Base-by-base conservation (phyloP, 2,888 invertebrate species). In the Drosophila percnosoma region DNA sequence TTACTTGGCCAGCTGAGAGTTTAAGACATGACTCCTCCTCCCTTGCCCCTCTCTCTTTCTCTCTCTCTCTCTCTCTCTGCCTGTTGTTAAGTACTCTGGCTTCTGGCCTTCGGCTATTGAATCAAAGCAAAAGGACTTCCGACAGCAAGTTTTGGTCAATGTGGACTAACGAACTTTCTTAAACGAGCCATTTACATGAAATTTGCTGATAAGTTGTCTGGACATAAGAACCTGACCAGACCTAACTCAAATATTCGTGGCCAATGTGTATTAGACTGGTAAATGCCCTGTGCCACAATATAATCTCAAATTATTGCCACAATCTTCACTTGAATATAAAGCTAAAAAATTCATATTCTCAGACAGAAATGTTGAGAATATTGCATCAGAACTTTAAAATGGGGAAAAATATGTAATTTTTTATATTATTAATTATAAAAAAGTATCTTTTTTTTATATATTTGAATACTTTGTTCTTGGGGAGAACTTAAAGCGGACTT, bases 81-180 rank as follows among this genome's bases (percentile, higher is more conserved):
- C 73, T 65, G 60, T 31, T 49, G 45, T 45, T 45, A 57, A 49
- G 55, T 55, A 42, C 57, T 64, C 38, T 57, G 57, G 65, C 75
- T 75, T 63, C 38, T 57, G 57, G 63, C 82, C 79, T 61, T 61
- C 67, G 75, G 75, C 78, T 68, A 87, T 84, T 82, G 80, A 89
- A 21, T 87, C 74, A 78, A 72, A 78, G 71, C 76, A 8, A 24
- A 45, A 4, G 62, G 72, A 84, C 80, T 80, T 86, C 78, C 80
- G 82, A 75, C 71, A 74, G 75, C 85, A 89, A 82, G 7, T 24
- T 89, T 89, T 86, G 78, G 68, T 60, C 80, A 76, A 82, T 89
- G 89, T 86, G 80, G 74, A 68, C 65, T 63, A 58, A 69, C 82
- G 70, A 67, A 68, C 68, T 86, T 77, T 68, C 62, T 24, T 64